Percentiles rank a stretch among this genome's conserved stretches.
These are phyloP conservation scores for Sarcophaga caerulescens DNA, from an alignment of 2,888 invertebrate species.

Conservation along the genomic window DNA sequence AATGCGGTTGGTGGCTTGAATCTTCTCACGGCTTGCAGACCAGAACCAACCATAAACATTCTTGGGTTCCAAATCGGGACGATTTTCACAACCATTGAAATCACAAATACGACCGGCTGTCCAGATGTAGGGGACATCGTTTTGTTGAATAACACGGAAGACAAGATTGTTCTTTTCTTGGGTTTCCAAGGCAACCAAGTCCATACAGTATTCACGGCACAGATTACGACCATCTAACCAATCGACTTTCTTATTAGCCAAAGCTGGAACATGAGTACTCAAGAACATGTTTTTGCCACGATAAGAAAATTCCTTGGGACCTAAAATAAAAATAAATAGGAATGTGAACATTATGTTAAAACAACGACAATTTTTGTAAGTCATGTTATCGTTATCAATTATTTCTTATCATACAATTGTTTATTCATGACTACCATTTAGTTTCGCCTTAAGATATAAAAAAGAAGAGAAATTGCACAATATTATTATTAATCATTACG, in stretches of 20 bases:
- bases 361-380: conserved; percentile 7
- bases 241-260: conserved; percentile 91
- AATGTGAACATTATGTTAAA: neutral
- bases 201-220: conserved; percentile 97
- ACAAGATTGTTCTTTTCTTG: conserved; percentile 95
- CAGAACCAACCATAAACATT: conserved; percentile 95
- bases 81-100: conserved; percentile 95
- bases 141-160: conserved; percentile 93
- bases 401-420: conserved; percentile 51
- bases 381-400: conserved; percentile 22
- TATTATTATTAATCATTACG: conserved; percentile 56
- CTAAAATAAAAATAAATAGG: conserved; percentile 81
- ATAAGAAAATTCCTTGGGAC: conserved; percentile 95
- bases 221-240: conserved; percentile 95
- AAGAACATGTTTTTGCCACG: conserved; percentile 94
- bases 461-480: conserved; percentile 57
- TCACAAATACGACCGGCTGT: conserved; percentile 95
- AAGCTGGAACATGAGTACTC: conserved; percentile 89
- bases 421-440: conserved; percentile 66
- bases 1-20: conserved; percentile 89
- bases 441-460: conserved; percentile 49
- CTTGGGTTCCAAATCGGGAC: conserved; percentile 93
- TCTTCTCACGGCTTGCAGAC: conserved; percentile 94
- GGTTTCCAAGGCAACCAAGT: conserved; percentile 92
- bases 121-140: conserved; percentile 96